Conservation (phyloP, 2,113 vertebrate species). For the Trichomycterus rosablanca region DNA sequence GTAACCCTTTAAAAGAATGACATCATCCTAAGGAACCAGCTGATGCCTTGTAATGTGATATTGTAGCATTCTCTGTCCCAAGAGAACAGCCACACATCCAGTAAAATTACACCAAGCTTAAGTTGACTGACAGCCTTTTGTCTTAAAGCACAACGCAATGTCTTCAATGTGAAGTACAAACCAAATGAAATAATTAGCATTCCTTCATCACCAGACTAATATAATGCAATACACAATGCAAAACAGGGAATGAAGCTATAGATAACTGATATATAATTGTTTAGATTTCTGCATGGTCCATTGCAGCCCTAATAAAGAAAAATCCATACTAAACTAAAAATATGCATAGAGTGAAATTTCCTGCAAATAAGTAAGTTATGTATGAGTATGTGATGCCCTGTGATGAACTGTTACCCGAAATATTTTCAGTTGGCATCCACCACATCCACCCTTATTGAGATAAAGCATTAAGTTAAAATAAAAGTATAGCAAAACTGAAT, state of each 20-base stretch:
- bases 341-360: background rate
- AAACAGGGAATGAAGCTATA: background rate
- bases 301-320: too few relatives aligned
- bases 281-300: too few relatives aligned
- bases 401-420: too few relatives aligned
- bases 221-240: conserved; percentile 6
- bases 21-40: conserved; percentile 40
- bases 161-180: background rate
- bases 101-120: background rate
- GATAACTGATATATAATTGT: too few relatives aligned
- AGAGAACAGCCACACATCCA: conserved; percentile 22
- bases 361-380: too few relatives aligned
- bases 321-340: background rate
- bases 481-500: too few relatives aligned
- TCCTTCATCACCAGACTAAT: background rate
- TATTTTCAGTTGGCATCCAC: too few relatives aligned
- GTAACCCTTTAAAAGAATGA: conserved; percentile 23
- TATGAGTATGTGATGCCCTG: too few relatives aligned
- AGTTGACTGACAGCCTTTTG: too few relatives aligned
- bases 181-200: background rate
- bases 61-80: conserved; percentile 8
- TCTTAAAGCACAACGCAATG: conserved; percentile 7
- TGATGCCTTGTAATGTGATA: conserved; percentile 43
- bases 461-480: too few relatives aligned
- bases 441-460: too few relatives aligned